Evolutionary conservation across 2,113 vertebrate species (phyloP), one percentile per base, ranked within the genome.

Genomic region (Paralichthys olivaceus): DNA sequence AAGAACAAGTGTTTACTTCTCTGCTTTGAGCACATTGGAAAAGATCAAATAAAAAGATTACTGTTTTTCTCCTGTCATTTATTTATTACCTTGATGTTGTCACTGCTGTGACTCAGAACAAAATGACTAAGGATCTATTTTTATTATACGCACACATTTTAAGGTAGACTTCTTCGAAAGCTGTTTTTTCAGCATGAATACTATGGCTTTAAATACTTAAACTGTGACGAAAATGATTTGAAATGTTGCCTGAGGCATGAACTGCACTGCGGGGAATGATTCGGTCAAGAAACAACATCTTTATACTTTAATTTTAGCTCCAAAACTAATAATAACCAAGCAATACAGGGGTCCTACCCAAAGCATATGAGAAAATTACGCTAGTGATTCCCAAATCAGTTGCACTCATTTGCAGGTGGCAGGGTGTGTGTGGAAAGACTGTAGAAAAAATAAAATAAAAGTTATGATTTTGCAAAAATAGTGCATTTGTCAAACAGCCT

Each of bases 41-140:
- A 88, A 83, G 76, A 90, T 90, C 88, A 91, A 92, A 93, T 92
- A 92, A 93, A 93, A 55, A 78, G 45, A 53, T 81, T 22, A 71
- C n/a, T 11, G 13, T 20, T 60, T 22, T 67, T 69, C 14, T 12
- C 61, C 34, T 67, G 29, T 54, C 67, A 25, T 68, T 72, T 34
- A 13, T 61, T 40, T 60, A 25, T 69, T 14, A 55, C 29, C n/a
- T 22, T n/a, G 28, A 43, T 0, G 8, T 34, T 45, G 29, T 53
- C 47, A 14, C 3, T 55, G 37, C 6, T 61, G 59, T 62, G 51
- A 74, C 45, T 54, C 56, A 75, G 53, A 51, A 57, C 25, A 34
- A 45, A 54, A 20, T 59, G 57, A 66, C 14, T 8, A 23, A 55
- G 45, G 23, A 37, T 17, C 4, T 57, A 29, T 22, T 57, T 59